These are phyloP conservation scores for Bubo blakistoni DNA, from an alignment of 2,113 vertebrate genomes.

Conservation along the genomic window DNA sequence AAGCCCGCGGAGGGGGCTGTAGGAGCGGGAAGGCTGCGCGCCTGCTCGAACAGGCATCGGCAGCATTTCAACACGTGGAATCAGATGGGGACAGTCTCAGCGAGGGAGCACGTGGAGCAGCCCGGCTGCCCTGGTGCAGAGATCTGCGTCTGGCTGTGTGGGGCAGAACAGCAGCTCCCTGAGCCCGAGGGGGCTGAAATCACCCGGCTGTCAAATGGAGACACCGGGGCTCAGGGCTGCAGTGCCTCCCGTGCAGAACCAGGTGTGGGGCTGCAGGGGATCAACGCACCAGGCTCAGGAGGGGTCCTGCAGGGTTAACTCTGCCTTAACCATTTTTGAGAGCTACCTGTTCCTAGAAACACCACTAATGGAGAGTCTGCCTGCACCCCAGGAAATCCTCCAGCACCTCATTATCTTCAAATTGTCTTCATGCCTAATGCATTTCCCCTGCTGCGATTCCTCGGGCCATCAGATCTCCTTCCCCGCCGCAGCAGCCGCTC, in stretches of 20 bases:
- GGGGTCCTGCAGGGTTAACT: not conserved
- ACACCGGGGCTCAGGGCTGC: not conserved
- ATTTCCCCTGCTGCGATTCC: not conserved
- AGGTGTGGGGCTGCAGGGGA: not conserved
- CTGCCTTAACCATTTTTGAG: too few species aligned
- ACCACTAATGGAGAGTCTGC: not conserved
- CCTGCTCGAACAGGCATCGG: not conserved
- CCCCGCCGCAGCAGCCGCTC: not conserved
- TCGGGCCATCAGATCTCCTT: not conserved
- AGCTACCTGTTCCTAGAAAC: not conserved
- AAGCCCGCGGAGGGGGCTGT: too few species aligned
- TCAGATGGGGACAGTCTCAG: accelerated
- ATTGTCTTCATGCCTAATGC: accelerated
- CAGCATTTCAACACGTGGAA: not conserved
- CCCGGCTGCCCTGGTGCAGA: not conserved
- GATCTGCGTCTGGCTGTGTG: not conserved
- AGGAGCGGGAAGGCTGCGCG: not conserved
- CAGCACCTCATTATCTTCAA: not conserved
- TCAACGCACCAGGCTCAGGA: not conserved
- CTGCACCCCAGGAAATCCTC: not conserved
- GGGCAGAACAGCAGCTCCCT: not conserved
- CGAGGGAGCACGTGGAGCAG: not conserved
- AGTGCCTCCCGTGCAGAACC: not conserved
- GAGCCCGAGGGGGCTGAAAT: not conserved
- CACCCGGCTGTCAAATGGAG: not conserved